Evolutionary conservation across 2,113 vertebrate species (phyloP).

Genomic region (Pelusios castaneus): DNA sequence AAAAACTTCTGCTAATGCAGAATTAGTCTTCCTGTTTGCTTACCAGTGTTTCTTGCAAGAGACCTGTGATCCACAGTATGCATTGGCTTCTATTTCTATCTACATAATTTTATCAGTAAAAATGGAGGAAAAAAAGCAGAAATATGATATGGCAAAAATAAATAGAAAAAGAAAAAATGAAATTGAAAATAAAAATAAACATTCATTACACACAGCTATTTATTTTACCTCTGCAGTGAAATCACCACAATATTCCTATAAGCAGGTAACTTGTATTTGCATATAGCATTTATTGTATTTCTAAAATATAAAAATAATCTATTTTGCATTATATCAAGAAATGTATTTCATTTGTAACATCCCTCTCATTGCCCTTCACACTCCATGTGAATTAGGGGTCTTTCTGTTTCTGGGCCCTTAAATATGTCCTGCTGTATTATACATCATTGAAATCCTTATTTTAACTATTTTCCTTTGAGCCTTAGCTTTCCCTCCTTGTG

Average conservation of each 20-base stretch:
- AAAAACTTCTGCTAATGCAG: background rate
- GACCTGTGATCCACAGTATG: background rate
- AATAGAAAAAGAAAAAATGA: background rate
- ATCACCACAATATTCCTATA: background rate
- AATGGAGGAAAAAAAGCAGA: background rate
- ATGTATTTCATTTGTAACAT: background rate
- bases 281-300: background rate
- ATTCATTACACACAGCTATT: background rate
- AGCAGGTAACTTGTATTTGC: background rate
- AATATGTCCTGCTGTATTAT: background rate
- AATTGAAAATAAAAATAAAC: background rate
- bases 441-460: rapidly evolving
- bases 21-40: background rate
- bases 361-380: background rate
- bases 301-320: background rate
- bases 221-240: conserved; percentile 28
- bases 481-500: background rate
- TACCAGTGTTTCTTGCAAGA: background rate
- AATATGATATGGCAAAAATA: background rate
- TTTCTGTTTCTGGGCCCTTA: background rate
- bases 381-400: background rate
- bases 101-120: background rate
- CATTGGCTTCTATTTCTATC: background rate
- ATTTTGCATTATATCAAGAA: background rate
- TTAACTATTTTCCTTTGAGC: background rate